These are phyloP conservation scores for Ochlodes sylvanus DNA, from an alignment of 2,888 invertebrate species.

Conservation along the genomic window DNA sequence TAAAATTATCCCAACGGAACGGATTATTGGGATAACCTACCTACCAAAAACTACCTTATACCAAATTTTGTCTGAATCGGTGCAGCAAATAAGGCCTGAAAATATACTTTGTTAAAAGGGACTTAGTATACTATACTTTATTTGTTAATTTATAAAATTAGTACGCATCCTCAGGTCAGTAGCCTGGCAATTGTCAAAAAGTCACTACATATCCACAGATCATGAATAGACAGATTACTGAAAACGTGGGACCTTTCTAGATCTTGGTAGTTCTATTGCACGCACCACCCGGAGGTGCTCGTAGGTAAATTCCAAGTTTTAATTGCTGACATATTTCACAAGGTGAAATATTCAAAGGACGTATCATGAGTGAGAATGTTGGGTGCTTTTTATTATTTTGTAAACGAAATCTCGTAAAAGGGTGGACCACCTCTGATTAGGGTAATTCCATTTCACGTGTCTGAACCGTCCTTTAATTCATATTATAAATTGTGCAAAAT, in stretches of 20 bases:
- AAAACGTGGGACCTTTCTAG: conserved; percentile 1
- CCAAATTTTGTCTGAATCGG: too few species aligned
- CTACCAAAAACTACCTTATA: too few species aligned
- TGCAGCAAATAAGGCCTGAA: too few species aligned
- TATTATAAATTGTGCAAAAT: neutral
- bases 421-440: conserved; percentile 76
- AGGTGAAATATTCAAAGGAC: conserved; percentile 59
- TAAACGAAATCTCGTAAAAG: conserved; percentile 58
- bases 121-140: too few species aligned
- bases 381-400: conserved; percentile 53
- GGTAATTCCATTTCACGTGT: conserved; percentile 9
- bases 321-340: conserved; percentile 72
- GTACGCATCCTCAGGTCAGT: too few species aligned
- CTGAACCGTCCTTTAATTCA: neutral
- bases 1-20: too few species aligned
- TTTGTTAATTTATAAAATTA: too few species aligned
- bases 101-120: too few species aligned
- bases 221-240: too few species aligned
- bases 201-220: too few species aligned
- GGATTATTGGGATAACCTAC: too few species aligned
- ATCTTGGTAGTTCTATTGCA: conserved; percentile 27
- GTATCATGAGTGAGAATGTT: conserved; percentile 56
- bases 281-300: conserved; percentile 36
- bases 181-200: too few species aligned
- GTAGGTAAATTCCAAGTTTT: conserved; percentile 57